Evolutionary conservation across 2,797 vertebrate species (phyloP).

Genomic region (Aeoliscus strigatus): DNA sequence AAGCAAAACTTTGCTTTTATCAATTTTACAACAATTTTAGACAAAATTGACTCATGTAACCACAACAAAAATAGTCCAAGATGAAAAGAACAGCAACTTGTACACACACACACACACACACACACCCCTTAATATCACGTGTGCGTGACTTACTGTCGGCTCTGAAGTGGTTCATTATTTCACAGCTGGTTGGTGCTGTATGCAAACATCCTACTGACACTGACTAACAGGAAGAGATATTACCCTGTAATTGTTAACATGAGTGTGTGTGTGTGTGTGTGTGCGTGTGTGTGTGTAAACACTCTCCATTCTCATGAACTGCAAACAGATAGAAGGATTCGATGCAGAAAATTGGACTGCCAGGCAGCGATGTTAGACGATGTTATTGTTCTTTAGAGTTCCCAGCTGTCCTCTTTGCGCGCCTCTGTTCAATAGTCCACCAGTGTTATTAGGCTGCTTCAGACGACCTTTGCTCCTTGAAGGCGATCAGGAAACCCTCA

Average conservation of each 20-base stretch:
- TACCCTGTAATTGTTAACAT: slow-evolving; percentile 51
- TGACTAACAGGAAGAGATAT: slow-evolving; percentile 45
- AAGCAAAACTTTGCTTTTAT: too few species aligned
- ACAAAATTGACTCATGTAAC: too few species aligned
- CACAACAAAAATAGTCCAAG: slow-evolving; percentile 2
- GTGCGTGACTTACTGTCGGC: slow-evolving; percentile 23
- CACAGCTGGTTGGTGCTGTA: slow-evolving; percentile 32
- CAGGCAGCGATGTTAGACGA: slow-evolving; percentile 8
- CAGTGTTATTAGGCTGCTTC: too few species aligned
- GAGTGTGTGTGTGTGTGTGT: slow-evolving; percentile 10
- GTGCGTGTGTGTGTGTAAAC: slow-evolving; percentile 3
- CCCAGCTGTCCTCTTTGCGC: slow-evolving; percentile 1
- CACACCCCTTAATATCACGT: slow-evolving; percentile 5
- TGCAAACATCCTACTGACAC: slow-evolving; percentile 40
- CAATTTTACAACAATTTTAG: too few species aligned
- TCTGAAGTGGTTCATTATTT: slow-evolving; percentile 27
- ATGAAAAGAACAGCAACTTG: not conserved
- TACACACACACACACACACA: slow-evolving; percentile 1
- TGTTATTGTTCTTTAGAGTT: slow-evolving; percentile 3
- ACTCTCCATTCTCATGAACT: slow-evolving; percentile 19
- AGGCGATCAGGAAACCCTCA: too few species aligned
- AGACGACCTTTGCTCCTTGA: too few species aligned
- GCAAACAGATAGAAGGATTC: slow-evolving; percentile 1
- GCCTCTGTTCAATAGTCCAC: slow-evolving; percentile 5
- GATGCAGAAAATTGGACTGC: slow-evolving; percentile 16